phyloP scores from a whole-genome alignment of 2,797 vertebrate genomes.

The Tachyglossus aculeatus region DNA sequence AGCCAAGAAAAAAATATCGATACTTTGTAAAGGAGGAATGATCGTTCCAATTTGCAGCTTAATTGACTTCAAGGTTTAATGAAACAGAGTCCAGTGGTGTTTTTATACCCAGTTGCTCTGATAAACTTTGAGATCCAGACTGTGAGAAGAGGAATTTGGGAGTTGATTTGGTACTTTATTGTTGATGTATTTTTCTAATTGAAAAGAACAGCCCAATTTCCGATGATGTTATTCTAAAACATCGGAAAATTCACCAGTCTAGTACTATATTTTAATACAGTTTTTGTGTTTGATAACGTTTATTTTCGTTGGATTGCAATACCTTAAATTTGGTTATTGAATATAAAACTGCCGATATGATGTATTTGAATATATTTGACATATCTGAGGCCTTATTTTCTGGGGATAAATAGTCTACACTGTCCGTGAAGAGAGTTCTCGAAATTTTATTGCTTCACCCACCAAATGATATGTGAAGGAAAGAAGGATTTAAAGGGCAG shows the following conservation, averaged over 20 bases:
- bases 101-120: constrained; percentile 77
- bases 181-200: constrained; percentile 68
- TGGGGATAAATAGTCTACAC: too few relatives aligned
- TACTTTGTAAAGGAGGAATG: constrained; percentile 91
- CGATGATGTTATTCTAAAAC: constrained; percentile 66
- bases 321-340: constrained; percentile 64
- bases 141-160: constrained; percentile 51
- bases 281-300: constrained; percentile 54
- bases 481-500: too few relatives aligned
- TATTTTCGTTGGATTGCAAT: constrained; percentile 62
- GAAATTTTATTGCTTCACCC: neutral
- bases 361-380: constrained; percentile 65
- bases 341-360: constrained; percentile 64
- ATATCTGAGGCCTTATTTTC: too few relatives aligned
- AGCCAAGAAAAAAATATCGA: constrained; percentile 87
- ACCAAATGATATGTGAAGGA: neutral
- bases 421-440: neutral
- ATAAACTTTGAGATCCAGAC: constrained; percentile 50
- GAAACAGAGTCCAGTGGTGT: constrained; percentile 81
- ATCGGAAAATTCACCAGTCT: constrained; percentile 52
- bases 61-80: constrained; percentile 96
- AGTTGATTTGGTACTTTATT: constrained; percentile 64
- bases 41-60: constrained; percentile 90
- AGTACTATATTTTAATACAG: constrained; percentile 63
- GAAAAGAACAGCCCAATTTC: constrained; percentile 45